A percentile compares a stretch with the other conserved stretches of the same genome.
These are phyloP conservation scores for Lagopus leucura DNA, from an alignment of 2,113 vertebrate species.

Conservation along the genomic window DNA sequence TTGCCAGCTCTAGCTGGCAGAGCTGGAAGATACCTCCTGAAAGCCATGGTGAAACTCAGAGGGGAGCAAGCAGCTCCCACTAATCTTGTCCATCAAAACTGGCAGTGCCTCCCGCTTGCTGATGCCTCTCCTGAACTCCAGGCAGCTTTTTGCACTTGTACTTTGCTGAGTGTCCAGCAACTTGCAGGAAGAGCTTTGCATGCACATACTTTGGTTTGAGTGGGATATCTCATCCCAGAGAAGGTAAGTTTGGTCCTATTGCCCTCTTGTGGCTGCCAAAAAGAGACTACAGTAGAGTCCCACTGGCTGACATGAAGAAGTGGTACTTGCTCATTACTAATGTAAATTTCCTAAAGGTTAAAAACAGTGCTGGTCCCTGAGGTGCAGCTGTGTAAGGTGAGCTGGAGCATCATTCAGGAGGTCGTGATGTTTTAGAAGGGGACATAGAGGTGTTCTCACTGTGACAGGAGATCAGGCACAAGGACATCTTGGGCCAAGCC, in stretches of 20 bases:
- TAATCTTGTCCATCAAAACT: background rate
- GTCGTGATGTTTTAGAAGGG: background rate
- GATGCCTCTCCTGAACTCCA: background rate
- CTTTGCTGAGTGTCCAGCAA: background rate
- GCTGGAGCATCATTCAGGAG: background rate
- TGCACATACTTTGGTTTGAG: rapidly evolving
- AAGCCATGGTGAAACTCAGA: background rate
- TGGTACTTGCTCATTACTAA: background rate
- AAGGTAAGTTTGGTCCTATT: constrained; percentile 46
- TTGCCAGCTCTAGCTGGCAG: background rate
- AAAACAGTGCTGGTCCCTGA: background rate
- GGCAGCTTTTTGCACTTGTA: background rate
- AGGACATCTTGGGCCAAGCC: rapidly evolving
- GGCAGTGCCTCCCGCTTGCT: background rate
- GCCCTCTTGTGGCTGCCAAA: constrained; percentile 67
- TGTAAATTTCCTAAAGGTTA: background rate
- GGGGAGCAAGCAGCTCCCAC: background rate
- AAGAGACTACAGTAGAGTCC: background rate
- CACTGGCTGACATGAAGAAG: background rate
- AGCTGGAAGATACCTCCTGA: background rate
- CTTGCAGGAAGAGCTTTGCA: background rate
- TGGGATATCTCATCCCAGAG: background rate
- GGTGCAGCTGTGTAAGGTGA: background rate
- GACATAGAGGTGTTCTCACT: background rate
- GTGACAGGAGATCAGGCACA: background rate